phyloP scores from a whole-genome alignment of 2,797 vertebrate genomes.

The Anguilla pacifica region DNA sequence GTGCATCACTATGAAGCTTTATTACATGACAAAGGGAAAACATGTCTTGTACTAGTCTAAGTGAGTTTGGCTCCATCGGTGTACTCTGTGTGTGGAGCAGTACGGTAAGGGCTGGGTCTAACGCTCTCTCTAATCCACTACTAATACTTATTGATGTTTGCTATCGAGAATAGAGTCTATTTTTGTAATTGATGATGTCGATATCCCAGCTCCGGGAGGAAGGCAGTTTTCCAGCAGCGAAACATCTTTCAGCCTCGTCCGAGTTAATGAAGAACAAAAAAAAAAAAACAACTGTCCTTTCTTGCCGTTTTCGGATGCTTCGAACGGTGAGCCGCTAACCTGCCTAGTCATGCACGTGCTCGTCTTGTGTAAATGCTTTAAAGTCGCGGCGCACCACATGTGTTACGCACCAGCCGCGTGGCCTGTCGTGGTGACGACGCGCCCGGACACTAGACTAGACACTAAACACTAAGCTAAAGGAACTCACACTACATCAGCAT shows the following conservation, averaged over 20 bases:
- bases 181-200: conserved; percentile 73
- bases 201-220: conserved; percentile 50
- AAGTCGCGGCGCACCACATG: not conserved
- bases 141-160: conserved; percentile 61
- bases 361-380: conserved; percentile 26
- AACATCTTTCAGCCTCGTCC: not conserved
- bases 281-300: not conserved
- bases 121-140: conserved; percentile 41
- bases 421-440: not conserved
- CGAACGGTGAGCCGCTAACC: not conserved
- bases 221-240: conserved; percentile 36
- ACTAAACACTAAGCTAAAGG: not conserved
- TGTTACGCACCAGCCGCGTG: not conserved
- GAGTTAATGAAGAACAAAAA: not conserved
- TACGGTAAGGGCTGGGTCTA: conserved; percentile 31
- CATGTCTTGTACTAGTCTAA: conserved; percentile 26
- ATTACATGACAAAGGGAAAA: conserved; percentile 31
- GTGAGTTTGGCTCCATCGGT: conserved; percentile 16
- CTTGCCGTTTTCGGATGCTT: not conserved
- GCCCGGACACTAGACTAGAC: not conserved
- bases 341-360: not conserved
- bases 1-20: conserved; percentile 58
- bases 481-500: not conserved
- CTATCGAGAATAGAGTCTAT: conserved; percentile 73
- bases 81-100: conserved; percentile 14